These are phyloP conservation scores for Melanocharis versteri DNA, from an alignment of 2,113 vertebrate genomes.

Conservation along the genomic window DNA sequence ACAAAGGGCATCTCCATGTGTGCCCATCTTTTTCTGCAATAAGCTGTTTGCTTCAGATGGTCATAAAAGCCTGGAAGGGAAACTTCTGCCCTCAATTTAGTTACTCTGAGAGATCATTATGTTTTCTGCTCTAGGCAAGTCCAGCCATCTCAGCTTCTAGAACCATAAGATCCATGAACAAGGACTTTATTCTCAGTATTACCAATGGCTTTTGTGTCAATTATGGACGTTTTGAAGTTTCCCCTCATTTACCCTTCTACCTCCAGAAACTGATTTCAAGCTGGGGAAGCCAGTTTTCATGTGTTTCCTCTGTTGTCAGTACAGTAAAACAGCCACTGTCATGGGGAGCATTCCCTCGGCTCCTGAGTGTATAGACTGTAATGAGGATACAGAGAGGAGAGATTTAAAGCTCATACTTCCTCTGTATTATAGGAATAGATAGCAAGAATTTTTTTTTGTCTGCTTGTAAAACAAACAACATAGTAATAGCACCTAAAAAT, in stretches of 20 bases:
- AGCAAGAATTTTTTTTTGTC: neutral
- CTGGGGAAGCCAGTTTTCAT: neutral
- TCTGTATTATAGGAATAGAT: neutral
- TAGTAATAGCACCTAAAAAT: neutral
- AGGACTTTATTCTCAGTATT: neutral
- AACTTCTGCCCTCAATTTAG: neutral
- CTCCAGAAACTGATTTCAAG: neutral
- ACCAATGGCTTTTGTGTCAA: neutral
- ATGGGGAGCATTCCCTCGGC: neutral
- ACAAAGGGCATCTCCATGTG: neutral
- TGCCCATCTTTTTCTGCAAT: neutral
- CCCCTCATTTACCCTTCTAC: neutral
- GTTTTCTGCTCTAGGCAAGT: neutral
- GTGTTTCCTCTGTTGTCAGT: fast-evolving
- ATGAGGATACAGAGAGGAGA: neutral
- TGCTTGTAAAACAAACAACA: neutral
- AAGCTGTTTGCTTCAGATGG: neutral
- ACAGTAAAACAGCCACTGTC: neutral
- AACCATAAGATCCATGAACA: neutral
- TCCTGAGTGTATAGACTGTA: neutral
- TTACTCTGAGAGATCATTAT: neutral
- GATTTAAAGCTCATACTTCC: neutral
- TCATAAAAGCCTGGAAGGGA: neutral
- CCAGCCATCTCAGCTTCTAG: neutral
- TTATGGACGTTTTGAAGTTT: neutral